Base-by-base conservation (phyloP, 2,797 vertebrate species). In the Podargus strigoides region DNA sequence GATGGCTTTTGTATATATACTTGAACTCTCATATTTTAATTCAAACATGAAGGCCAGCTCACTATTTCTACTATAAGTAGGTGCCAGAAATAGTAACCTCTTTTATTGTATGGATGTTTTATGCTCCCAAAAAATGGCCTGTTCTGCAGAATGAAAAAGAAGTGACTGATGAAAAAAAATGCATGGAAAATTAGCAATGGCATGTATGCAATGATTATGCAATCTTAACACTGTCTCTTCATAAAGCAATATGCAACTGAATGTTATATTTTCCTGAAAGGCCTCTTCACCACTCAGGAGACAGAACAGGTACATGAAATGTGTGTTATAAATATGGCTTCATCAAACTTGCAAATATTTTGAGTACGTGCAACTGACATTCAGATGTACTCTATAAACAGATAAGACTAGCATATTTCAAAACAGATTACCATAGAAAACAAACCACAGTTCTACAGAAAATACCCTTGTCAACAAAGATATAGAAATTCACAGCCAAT, bases 401-500 rank as follows among this genome's bases (percentile, higher is more conserved):
- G 24, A 83, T 66, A 55, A 83, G 19, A 93, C 30, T 34, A 72
- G 9, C 19, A 46, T 34, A 82, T 92, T 50, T 50, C 84, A 42
- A 80, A 78, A 69, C 44, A 87, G 82, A 89, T 87, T 91, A 75
- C 39, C 50, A 93, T 14, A 89, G 85, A 93, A 88, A 93, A 93
- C 79, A 92, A n/a, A 90, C 23, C 9, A 39, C 27, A 58, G 52
- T 83, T 96, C 79, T 91, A 93, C 32, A 92, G 78, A 96, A 96
- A 92, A 78, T 30, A 93, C 70, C 63, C 50, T 95, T 93, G 90
- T 94, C 95, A 97, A 95, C 80, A 94, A 95, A 69, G 91, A 85
- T 52, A 95, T 7, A 96, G 80, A 89, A 96, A 97, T 97, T 97
- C 83, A 93, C 66, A 96, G 82, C 62, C 91, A 91, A 92, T 96